phyloP scores from a whole-genome alignment of 2,888 invertebrate genomes.

The Trichopria drosophilae region DNA sequence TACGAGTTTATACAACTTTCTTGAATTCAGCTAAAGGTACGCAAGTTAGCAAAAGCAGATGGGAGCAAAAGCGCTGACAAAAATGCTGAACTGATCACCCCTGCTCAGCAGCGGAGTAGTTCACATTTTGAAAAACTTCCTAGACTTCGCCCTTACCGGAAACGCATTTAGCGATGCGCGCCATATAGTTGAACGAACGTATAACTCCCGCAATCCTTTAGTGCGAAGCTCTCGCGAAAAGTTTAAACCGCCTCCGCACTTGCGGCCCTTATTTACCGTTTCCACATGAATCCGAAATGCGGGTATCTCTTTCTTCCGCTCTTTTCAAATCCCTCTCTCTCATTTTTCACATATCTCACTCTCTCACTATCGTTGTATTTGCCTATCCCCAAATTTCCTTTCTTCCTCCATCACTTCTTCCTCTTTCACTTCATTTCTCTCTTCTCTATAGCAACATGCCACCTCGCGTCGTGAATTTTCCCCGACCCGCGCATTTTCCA shows the following conservation, averaged over 20 bases:
- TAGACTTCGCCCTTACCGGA: too few relatives aligned
- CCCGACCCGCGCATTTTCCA: neutral
- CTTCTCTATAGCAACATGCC: conserved; percentile 5
- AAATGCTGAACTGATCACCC: too few relatives aligned
- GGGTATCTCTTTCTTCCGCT: neutral
- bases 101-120: too few relatives aligned
- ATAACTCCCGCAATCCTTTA: conserved; percentile 28
- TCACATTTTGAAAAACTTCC: too few relatives aligned
- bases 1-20: too few relatives aligned
- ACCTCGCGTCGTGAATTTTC: conserved; percentile 1
- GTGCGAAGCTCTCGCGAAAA: conserved; percentile 26
- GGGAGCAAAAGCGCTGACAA: too few relatives aligned
- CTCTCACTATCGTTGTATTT: too few relatives aligned
- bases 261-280: conserved; percentile 27
- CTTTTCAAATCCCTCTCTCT: neutral
- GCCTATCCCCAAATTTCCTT: neutral
- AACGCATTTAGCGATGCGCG: conserved; percentile 9
- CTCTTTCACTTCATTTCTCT: conserved; percentile 9
- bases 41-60: too few relatives aligned
- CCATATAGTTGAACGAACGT: conserved; percentile 6
- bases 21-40: too few relatives aligned
- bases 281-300: conserved; percentile 1
- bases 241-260: conserved; percentile 24
- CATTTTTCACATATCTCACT: neutral
- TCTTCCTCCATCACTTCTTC: conserved; percentile 7